Conservation (phyloP, 2,797 vertebrate species). For the Lithobates pipiens region DNA sequence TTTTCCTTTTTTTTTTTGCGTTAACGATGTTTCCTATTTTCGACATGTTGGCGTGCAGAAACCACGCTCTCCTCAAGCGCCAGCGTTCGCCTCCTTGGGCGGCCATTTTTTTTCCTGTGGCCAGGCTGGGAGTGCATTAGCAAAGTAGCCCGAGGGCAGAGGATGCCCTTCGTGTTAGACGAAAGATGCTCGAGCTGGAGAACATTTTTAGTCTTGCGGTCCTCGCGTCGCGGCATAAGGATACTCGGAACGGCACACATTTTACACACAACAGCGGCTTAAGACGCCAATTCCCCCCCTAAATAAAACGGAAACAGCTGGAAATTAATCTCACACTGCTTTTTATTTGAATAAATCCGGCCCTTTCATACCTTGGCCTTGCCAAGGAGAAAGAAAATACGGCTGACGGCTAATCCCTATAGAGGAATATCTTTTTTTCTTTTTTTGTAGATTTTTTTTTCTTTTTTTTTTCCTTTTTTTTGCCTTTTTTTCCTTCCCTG, state of each 20-base stretch:
- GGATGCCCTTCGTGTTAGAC: too few relatives aligned
- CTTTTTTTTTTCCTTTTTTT: not conserved
- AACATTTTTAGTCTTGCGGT: too few relatives aligned
- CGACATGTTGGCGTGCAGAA: too few relatives aligned
- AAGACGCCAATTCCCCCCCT: slow-evolving; percentile 14
- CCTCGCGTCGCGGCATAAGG: not conserved
- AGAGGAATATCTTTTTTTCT: slow-evolving; percentile 61
- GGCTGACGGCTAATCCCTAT: slow-evolving; percentile 60
- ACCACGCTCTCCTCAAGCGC: too few relatives aligned
- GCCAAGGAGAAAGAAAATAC: slow-evolving; percentile 30
- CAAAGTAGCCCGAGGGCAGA: too few relatives aligned
- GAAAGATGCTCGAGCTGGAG: too few relatives aligned
- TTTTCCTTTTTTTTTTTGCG: not conserved
- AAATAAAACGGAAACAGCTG: slow-evolving; percentile 57
- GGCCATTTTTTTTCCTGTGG: slow-evolving; percentile 9
- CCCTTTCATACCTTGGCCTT: slow-evolving; percentile 49
- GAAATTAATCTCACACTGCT: slow-evolving; percentile 60
- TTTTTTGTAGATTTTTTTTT: slow-evolving; percentile 2
- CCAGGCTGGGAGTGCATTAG: not conserved
- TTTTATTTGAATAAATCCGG: slow-evolving; percentile 58
- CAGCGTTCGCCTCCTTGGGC: too few relatives aligned
- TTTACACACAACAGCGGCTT: slow-evolving; percentile 57
- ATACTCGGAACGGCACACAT: slow-evolving; percentile 38
- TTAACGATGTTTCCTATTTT: not conserved
- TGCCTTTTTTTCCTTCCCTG: slow-evolving; percentile 35